Base-by-base conservation (phyloP, 53 echinoderm and acorn worm genomes). In the Temnopleurus reevesii region DNA sequence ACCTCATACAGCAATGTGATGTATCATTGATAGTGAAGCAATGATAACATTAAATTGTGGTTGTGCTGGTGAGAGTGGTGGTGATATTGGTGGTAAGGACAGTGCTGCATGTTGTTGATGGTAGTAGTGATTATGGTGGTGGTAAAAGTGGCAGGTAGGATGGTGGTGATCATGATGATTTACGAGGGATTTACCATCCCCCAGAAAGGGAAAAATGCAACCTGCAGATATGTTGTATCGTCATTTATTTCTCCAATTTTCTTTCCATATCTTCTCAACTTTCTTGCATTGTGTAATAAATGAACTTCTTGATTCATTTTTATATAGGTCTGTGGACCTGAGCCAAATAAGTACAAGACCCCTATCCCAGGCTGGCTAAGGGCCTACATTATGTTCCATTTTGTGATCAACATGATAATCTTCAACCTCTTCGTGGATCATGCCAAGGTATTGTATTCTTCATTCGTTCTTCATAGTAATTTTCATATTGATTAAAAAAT, bases 271-370 rank as follows among this genome's bases (percentile, higher is more conserved):
- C 31, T 60, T 30, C 30, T 6, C 7, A 13, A 8, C 13, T 60
- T 29, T 29, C 60, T 60, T 30, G 12, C 60, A 13, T 12, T 4
- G 28, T 30, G n/a, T n/a, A n/a, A n/a, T n/a, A n/a, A n/a, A 7
- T 61, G 61, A 4, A 43, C 41, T 38, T 34, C 53, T 77, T n/a
- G n/a, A n/a, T 34, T 63, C 9, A 3, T 12, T 19, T 17, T 57
- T 85, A 58, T 21, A 18, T 53, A 92, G 94, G 77, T 95, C 28
- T 84, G 90, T 54, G 91, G 90, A 35, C 95, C 94, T 33, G 93
- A 91, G 88, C 94, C 91, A 4, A 85, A 85, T 36, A 95, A 95
- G 59, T 99, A 99, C 90, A 77, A 90, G 53, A 93, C 95, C 4
- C 45, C 76, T 27, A 90, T 95, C 12, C 81, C 94, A 54, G 44